Evolutionary conservation across 2,888 invertebrate genomes (phyloP).

Genomic region (Synanthedon tipuliformis): DNA sequence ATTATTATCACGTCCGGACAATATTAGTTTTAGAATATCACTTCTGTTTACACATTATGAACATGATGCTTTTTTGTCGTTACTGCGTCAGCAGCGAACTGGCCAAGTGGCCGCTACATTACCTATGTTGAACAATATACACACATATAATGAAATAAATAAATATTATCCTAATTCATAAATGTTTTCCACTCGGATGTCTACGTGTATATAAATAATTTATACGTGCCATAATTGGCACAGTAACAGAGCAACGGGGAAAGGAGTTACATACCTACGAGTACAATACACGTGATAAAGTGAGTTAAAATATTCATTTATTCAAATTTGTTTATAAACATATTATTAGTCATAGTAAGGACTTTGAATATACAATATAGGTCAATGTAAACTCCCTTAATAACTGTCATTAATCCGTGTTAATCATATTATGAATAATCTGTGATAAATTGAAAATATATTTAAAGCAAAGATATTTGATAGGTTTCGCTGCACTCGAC

Average conservation of each 20-base stretch:
- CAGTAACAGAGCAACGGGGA: slow-evolving; percentile 27
- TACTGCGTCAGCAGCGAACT: background rate
- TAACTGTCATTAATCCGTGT: background rate
- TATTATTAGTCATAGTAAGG: background rate
- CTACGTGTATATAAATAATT: slow-evolving; percentile 39
- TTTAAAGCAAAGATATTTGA: too few species aligned
- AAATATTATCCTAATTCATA: slow-evolving; percentile 9
- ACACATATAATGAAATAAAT: background rate
- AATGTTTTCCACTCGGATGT: slow-evolving; percentile 27
- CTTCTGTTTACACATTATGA: slow-evolving; percentile 17
- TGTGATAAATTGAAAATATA: too few species aligned
- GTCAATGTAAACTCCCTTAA: background rate
- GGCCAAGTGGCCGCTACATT: background rate
- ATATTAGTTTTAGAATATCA: slow-evolving; percentile 5
- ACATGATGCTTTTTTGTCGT: slow-evolving; percentile 10
- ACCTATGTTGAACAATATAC: slow-evolving; percentile 10
- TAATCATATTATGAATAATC: too few species aligned
- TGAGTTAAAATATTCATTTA: slow-evolving; percentile 2
- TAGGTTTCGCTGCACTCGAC: too few species aligned
- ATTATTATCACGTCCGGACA: slow-evolving; percentile 20
- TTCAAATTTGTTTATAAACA: background rate
- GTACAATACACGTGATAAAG: slow-evolving; percentile 15
- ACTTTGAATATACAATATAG: background rate
- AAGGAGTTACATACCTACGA: slow-evolving; percentile 20
- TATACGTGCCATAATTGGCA: slow-evolving; percentile 13